Base-by-base conservation (phyloP, 2,113 vertebrate genomes). In the Megalops atlanticus region DNA sequence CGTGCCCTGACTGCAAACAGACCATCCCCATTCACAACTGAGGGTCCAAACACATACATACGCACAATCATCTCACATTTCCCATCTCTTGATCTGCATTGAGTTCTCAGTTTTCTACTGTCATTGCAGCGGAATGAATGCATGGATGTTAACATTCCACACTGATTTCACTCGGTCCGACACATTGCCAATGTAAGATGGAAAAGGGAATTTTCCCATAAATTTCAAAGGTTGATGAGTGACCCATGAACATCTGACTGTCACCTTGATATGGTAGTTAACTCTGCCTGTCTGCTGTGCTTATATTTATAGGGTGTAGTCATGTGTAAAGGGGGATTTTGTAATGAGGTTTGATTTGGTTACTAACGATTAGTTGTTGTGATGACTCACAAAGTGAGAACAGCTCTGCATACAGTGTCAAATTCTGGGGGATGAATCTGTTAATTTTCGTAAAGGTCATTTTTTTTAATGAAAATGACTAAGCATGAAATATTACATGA, bases 11-110 rank as follows among this genome's bases (percentile, higher is more conserved):
- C 39, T 95, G 95, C 93, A 91, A 94, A 69, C 95, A 95, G 85
- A 98, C 96, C 0, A 97, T 98, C 78, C 91, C 94, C 0, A 89
- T 95, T 80, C 96, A 95, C 89, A 96, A 91, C 83, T 94, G 87
- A 94, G 14, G 27, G n/a, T 64, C 4, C 24, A 31, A 64, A 64
- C 58, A 31, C 24, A 11, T n/a, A 31, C 24, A n/a, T 31, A 8
- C n/a, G 24, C 11, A 58, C 21, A 4, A 6, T 18, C 8, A 8
- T 11, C n/a, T 31, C 27, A 11, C 24, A 31, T 64, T 24, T 10
- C 31, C n/a, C 24, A 64, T 0, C 54, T 64, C 54, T 31, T 31
- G 18, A 3, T n/a, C 11, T 27, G 43, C 43, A 10, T 10, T 14
- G 14, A 45, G 43, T 45, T 14, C 43, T 14, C 7, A 14, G 6